phyloP scores from a whole-genome alignment of 2,888 invertebrate species.

The Folsomia candida region DNA sequence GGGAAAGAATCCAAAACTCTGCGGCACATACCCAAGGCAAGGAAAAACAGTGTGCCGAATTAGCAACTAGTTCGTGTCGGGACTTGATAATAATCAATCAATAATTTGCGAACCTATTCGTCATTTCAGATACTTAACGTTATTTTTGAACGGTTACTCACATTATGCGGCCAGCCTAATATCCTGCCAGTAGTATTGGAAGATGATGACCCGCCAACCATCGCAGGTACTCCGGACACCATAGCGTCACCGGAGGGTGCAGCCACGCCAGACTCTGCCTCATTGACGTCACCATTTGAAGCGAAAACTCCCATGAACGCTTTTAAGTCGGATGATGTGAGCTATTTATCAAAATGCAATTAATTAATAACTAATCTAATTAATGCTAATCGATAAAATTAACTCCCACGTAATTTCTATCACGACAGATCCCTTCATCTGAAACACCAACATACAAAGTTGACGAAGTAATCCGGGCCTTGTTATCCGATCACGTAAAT shows the following conservation, averaged over 20 bases:
- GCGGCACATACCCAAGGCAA: conserved; percentile 74
- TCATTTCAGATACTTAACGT: conserved; percentile 67
- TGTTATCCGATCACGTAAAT: conserved; percentile 61
- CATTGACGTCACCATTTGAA: conserved; percentile 52
- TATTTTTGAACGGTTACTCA: conserved; percentile 72
- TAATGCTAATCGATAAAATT: too few relatives aligned
- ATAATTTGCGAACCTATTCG: background rate
- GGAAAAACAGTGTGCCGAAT: too few relatives aligned
- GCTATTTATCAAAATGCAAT: too few relatives aligned
- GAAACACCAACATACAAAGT: background rate
- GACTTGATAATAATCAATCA: background rate
- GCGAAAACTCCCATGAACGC: conserved; percentile 51
- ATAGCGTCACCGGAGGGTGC: conserved; percentile 38
- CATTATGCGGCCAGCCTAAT: conserved; percentile 67
- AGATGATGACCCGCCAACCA: conserved; percentile 50
- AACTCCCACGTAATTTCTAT: too few relatives aligned
- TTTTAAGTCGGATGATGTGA: conserved; percentile 10
- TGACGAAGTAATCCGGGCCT: conserved; percentile 58
- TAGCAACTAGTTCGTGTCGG: too few relatives aligned
- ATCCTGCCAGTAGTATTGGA: conserved; percentile 56
- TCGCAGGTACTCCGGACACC: conserved; percentile 45
- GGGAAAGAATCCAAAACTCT: conserved; percentile 75
- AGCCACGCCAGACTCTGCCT: conserved; percentile 52
- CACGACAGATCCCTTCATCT: background rate
- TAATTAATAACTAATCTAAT: too few relatives aligned